Percentiles rank a stretch among this genome's conserved stretches.
phyloP scores from a whole-genome alignment of 1,140 invertebrate genomes.

The Zophobas morio region DNA sequence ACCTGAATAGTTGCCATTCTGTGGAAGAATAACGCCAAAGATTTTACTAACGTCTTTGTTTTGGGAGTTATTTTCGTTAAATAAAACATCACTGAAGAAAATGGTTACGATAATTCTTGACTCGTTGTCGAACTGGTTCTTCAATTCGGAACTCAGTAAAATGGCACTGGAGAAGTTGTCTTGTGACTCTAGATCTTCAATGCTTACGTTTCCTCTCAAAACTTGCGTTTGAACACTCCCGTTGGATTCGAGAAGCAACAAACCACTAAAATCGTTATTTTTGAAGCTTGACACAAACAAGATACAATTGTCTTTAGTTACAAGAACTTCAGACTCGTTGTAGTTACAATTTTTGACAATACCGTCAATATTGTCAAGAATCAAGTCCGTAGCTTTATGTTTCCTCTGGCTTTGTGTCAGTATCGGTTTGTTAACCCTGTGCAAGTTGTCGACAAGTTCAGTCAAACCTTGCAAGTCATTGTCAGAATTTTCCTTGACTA shows the following conservation, averaged over 20 bases:
- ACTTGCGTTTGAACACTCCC: slow-evolving; percentile 10
- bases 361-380: slow-evolving; percentile 30
- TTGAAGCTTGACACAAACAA: slow-evolving; percentile 50
- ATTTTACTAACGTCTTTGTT: slow-evolving; percentile 52
- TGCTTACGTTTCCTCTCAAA: slow-evolving; percentile 22
- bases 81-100: slow-evolving; percentile 54
- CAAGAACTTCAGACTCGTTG: slow-evolving; percentile 6
- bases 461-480: slow-evolving; percentile 1
- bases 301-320: slow-evolving; percentile 46
- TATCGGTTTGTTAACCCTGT: slow-evolving; percentile 24
- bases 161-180: slow-evolving; percentile 51
- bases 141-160: slow-evolving; percentile 49
- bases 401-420: slow-evolving; percentile 12
- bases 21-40: slow-evolving; percentile 53
- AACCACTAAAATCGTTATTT: slow-evolving; percentile 48
- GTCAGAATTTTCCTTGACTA: not conserved
- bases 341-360: slow-evolving; percentile 28
- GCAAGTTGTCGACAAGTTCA: slow-evolving; percentile 12
- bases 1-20: slow-evolving; percentile 29
- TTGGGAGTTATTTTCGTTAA: slow-evolving; percentile 51
- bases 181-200: slow-evolving; percentile 24
- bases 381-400: slow-evolving; percentile 31
- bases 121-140: slow-evolving; percentile 46
- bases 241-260: slow-evolving; percentile 43
- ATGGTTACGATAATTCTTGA: slow-evolving; percentile 51